Conservation (phyloP, 2,113 vertebrate genomes). For the Candoia aspera region DNA sequence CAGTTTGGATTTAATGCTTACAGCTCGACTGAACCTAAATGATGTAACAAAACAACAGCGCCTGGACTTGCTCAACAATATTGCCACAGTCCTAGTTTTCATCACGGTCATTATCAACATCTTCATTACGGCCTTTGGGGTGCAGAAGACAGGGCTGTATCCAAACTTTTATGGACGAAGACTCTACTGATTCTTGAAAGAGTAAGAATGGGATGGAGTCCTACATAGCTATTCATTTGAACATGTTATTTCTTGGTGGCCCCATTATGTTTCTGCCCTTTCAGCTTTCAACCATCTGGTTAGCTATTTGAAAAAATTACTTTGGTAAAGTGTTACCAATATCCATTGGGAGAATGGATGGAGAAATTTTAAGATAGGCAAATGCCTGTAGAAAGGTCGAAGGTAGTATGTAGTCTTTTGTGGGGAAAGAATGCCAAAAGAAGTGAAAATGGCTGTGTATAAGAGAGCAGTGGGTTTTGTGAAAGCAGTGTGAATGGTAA, state of each 20-base stretch:
- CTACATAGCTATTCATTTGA: not conserved
- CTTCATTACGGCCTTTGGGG: conserved; percentile 89
- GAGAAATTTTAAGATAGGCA: not conserved
- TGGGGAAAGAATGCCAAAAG: not conserved
- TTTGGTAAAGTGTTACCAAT: not conserved
- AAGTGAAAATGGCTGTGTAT: not conserved
- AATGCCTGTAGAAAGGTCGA: not conserved
- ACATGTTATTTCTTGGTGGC: not conserved
- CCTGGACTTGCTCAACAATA: conserved; percentile 84
- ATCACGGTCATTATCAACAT: conserved; percentile 86
- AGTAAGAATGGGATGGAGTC: conserved; percentile 51
- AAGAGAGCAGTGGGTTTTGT: not conserved
- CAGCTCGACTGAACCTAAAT: conserved; percentile 86
- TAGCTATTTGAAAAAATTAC: not conserved
- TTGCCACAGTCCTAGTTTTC: conserved; percentile 80
- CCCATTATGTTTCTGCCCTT: not conserved
- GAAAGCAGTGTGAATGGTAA: not conserved
- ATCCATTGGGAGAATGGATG: not conserved
- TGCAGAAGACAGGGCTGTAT: conserved; percentile 84
- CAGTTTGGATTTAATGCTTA: not conserved
- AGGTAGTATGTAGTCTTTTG: not conserved
- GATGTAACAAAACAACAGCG: conserved; percentile 80
- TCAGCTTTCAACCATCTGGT: not conserved
- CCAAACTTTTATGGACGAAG: conserved; percentile 63
- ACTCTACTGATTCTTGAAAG: conserved; percentile 51